Evolutionary conservation across 2,888 invertebrate species (phyloP).

Genomic region (Pterobdella sp.): DNA sequence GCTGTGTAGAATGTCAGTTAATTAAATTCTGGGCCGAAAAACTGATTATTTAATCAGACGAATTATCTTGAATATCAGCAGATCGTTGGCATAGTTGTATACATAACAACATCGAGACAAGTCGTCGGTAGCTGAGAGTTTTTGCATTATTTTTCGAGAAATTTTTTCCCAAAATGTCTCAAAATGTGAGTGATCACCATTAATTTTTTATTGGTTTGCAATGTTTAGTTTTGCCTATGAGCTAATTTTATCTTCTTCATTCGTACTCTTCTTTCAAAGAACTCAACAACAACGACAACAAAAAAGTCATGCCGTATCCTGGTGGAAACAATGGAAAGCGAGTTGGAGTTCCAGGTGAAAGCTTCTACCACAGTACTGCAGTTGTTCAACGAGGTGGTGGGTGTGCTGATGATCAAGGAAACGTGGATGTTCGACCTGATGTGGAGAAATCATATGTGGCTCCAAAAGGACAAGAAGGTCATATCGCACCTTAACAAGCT

Average conservation of each 20-base stretch:
- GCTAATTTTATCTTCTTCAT: too few relatives aligned
- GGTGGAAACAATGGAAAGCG: background rate
- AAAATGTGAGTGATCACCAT: too few relatives aligned
- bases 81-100: background rate
- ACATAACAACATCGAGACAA: background rate
- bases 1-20: background rate
- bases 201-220: too few relatives aligned
- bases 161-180: too few relatives aligned
- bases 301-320: background rate
- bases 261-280: too few relatives aligned
- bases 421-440: background rate
- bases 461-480: background rate
- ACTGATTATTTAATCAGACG: background rate
- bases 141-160: too few relatives aligned
- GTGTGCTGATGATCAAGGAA: slow-evolving; percentile 3
- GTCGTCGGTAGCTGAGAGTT: too few relatives aligned
- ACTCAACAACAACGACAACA: too few relatives aligned
- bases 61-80: too few relatives aligned
- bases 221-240: too few relatives aligned
- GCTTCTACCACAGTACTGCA: background rate
- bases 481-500: background rate
- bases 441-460: background rate
- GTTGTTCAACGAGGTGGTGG: background rate
- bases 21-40: slow-evolving; percentile 1
- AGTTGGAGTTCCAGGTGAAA: slow-evolving; percentile 3